Evolutionary conservation across 2,888 invertebrate species (phyloP).

Genomic region (Hirtodrosophila duncani): DNA sequence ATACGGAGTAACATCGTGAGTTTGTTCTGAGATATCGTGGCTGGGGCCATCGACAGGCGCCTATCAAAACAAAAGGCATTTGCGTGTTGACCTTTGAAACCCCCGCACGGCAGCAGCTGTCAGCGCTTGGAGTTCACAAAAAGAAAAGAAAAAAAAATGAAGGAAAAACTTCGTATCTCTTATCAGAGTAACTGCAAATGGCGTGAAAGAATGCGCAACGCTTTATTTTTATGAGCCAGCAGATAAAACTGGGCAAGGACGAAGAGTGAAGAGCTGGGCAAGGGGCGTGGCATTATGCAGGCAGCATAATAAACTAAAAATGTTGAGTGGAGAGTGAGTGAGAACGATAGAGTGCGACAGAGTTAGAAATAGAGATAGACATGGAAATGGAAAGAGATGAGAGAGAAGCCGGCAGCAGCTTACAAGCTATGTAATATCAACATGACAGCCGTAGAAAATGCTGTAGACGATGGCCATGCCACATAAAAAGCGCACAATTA

Average conservation of each 20-base stretch:
- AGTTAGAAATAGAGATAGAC: not conserved
- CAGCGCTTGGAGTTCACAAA: constrained; percentile 1
- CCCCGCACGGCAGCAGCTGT: constrained; percentile 19
- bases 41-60: constrained; percentile 55
- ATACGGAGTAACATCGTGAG: too few species aligned
- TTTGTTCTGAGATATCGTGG: constrained; percentile 28
- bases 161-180: constrained; percentile 50
- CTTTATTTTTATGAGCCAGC: constrained; percentile 67
- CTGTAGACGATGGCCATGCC: constrained; percentile 52
- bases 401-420: constrained; percentile 33
- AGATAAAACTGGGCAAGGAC: constrained; percentile 51
- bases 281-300: constrained; percentile 53
- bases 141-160: constrained; percentile 18
- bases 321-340: constrained; percentile 30
- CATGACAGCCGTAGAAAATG: constrained; percentile 64
- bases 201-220: constrained; percentile 72
- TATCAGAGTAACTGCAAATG: constrained; percentile 69
- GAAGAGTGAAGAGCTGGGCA: constrained; percentile 11
- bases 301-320: constrained; percentile 67
- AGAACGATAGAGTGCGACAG: not conserved
- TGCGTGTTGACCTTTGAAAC: constrained; percentile 58
- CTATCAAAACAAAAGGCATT: constrained; percentile 65
- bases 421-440: constrained; percentile 66
- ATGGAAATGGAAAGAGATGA: too few species aligned
- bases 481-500: constrained; percentile 65